Percentiles rank a stretch among this genome's conserved stretches.
phyloP scores from a whole-genome alignment of 2,113 vertebrate genomes.

The Xiphophorus couchianus region DNA sequence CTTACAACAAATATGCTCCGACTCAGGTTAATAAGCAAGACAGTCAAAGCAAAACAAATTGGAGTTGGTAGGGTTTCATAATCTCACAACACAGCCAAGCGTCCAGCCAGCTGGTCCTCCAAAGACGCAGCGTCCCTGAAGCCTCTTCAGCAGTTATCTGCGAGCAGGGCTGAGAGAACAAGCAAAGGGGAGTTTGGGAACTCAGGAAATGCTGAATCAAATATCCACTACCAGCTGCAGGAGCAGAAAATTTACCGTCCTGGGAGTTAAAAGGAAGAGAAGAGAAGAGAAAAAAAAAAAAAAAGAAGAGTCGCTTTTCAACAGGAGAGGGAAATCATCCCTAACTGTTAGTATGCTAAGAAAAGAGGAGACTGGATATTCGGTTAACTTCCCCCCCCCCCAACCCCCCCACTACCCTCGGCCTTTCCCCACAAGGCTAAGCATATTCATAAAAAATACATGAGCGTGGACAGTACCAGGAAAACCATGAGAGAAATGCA shows the following conservation, averaged over 20 bases:
- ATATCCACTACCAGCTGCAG: constrained; percentile 61
- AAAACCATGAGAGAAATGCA: constrained; percentile 24
- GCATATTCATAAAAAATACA: constrained; percentile 32
- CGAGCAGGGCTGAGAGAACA: constrained; percentile 43
- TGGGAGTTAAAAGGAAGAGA: constrained; percentile 21
- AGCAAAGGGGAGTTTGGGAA: constrained; percentile 50
- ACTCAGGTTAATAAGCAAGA: constrained; percentile 1
- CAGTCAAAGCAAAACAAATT: constrained; percentile 20
- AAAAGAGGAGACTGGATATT: not conserved
- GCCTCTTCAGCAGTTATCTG: constrained; percentile 59
- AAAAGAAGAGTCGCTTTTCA: constrained; percentile 12
- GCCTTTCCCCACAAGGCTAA: constrained; percentile 18
- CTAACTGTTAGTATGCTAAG: constrained; percentile 9
- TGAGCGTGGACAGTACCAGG: constrained; percentile 3
- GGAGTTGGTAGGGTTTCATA: constrained; percentile 31
- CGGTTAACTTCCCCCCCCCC: not conserved
- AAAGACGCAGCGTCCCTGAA: constrained; percentile 45
- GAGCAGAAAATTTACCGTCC: constrained; percentile 15
- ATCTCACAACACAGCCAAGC: constrained; percentile 33
- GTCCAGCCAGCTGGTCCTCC: constrained; percentile 25
- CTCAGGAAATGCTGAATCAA: constrained; percentile 68
- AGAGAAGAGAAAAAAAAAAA: not conserved
- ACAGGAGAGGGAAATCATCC: constrained; percentile 15
- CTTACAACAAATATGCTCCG: constrained; percentile 3
- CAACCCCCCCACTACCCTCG: not conserved